phyloP scores from a whole-genome alignment of 2,113 vertebrate genomes.

The Oryzias melastigma region DNA sequence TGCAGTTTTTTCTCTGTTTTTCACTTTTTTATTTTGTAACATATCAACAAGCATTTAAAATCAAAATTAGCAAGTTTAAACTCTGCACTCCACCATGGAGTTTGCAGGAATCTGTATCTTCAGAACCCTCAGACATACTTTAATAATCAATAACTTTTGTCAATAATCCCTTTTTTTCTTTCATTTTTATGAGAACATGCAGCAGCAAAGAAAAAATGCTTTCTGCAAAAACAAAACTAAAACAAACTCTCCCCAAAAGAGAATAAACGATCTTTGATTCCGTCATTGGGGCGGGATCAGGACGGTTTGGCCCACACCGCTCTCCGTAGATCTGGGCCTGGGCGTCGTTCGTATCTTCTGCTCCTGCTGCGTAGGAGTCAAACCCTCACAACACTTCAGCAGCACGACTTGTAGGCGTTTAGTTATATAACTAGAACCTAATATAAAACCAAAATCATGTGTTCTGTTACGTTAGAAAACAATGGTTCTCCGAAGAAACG shows the following conservation, averaged over 20 bases:
- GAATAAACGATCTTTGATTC: constrained; percentile 7
- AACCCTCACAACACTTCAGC: constrained; percentile 9
- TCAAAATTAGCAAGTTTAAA: no score
- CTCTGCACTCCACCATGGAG: no score
- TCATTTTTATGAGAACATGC: no score
- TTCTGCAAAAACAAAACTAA: not conserved
- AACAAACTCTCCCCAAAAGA: no score
- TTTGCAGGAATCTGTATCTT: no score
- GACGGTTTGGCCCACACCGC: constrained; percentile 24
- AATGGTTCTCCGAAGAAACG: constrained; percentile 69
- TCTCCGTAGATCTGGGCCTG: constrained; percentile 49
- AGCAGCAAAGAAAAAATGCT: constrained; percentile 4
- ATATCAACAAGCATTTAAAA: no score
- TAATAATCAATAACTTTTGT: no score
- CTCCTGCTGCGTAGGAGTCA: constrained; percentile 44
- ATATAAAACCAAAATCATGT: constrained; percentile 56
- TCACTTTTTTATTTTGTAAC: no score
- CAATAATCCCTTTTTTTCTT: not conserved
- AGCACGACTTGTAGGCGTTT: constrained; percentile 6
- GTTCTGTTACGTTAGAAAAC: constrained; percentile 66
- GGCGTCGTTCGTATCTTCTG: constrained; percentile 41
- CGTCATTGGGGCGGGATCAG: constrained; percentile 1
- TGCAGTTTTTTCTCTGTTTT: no score
- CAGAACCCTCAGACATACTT: no score
- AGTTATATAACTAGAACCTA: constrained; percentile 31